Conservation (phyloP, 2,113 vertebrate genomes). For the Sphyrna mokarran region DNA sequence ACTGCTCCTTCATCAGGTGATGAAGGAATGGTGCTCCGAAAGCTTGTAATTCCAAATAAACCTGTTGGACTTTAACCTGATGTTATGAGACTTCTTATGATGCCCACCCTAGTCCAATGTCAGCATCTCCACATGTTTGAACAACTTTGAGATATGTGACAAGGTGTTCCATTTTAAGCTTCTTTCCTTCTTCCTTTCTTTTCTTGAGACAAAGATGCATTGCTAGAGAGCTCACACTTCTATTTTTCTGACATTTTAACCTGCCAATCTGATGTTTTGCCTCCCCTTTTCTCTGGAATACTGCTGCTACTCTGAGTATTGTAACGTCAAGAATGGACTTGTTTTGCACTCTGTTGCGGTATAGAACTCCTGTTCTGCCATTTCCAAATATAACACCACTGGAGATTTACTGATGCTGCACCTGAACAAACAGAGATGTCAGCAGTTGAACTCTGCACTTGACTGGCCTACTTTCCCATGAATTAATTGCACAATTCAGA, state of each 20-base stretch:
- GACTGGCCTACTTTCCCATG: background rate
- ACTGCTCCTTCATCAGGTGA: too few relatives aligned
- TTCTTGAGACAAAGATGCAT: background rate
- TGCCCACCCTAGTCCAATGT: too few relatives aligned
- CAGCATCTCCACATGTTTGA: too few relatives aligned
- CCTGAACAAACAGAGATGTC: slow-evolving; percentile 8
- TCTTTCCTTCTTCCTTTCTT: background rate
- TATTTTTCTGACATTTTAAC: background rate
- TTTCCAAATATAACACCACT: background rate
- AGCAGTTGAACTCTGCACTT: background rate
- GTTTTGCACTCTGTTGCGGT: background rate
- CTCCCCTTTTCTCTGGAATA: background rate
- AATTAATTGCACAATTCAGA: background rate
- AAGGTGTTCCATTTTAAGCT: background rate
- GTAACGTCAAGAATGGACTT: background rate
- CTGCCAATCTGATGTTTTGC: background rate
- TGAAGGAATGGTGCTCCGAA: too few relatives aligned
- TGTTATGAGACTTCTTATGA: too few relatives aligned
- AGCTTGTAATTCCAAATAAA: too few relatives aligned
- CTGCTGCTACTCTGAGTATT: background rate
- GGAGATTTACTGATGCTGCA: background rate
- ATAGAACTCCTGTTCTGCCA: background rate
- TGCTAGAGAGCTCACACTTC: background rate
- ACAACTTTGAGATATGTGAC: background rate
- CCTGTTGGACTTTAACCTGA: too few relatives aligned